Conservation (phyloP, 2,888 invertebrate genomes). For the Therioaphis trifolii region DNA sequence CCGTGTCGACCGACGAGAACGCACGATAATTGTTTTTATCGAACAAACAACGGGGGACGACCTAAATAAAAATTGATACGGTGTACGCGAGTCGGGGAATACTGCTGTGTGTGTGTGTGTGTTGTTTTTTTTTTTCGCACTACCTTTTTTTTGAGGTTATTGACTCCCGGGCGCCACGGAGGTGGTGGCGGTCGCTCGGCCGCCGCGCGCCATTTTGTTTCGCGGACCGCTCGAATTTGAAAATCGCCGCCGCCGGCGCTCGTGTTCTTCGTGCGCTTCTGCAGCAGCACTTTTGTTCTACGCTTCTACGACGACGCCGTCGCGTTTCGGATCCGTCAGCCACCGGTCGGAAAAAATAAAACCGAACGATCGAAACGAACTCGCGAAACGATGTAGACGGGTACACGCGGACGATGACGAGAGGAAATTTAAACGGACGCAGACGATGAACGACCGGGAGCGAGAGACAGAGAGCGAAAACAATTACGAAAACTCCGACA, state of each 20-base stretch:
- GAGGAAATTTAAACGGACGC: too few species aligned
- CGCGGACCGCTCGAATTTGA: conserved; percentile 8
- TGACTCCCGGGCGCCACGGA: background rate
- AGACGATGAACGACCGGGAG: too few species aligned
- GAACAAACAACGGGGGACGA: conserved; percentile 55
- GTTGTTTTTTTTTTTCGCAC: conserved; percentile 38
- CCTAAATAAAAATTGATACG: conserved; percentile 47
- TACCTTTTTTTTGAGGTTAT: conserved; percentile 52
- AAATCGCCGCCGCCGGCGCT: conserved; percentile 2
- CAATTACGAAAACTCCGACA: too few species aligned
- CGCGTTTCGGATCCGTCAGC: too few species aligned
- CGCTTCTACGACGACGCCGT: background rate
- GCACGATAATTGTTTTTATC: conserved; percentile 35
- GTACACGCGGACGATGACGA: too few species aligned
- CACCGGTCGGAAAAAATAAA: too few species aligned
- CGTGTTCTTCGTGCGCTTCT: background rate
- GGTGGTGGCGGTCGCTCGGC: conserved; percentile 34
- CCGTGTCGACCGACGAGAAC: conserved; percentile 20
- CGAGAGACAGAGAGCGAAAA: too few species aligned
- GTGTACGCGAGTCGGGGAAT: conserved; percentile 8
- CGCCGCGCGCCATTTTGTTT: conserved; percentile 43
- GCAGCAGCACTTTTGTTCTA: too few species aligned
- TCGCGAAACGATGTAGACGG: too few species aligned
- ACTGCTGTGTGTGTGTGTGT: too few species aligned
- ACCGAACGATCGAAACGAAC: too few species aligned